These are phyloP conservation scores for Netelia inedita DNA, from an alignment of 2,888 invertebrate species.

Conservation along the genomic window DNA sequence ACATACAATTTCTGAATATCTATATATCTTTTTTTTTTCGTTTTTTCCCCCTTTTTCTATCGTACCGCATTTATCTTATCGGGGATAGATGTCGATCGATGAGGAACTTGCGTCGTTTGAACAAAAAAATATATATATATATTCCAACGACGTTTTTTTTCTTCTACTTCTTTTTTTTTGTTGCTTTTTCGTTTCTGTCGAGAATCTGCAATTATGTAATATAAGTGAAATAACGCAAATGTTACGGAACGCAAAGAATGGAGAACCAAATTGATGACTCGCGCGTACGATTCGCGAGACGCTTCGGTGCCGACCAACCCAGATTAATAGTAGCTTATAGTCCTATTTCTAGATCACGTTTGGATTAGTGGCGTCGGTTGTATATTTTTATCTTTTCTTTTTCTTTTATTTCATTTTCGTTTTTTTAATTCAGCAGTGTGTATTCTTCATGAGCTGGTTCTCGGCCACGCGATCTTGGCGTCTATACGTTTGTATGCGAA, in stretches of 20 bases:
- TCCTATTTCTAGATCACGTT: slow-evolving; percentile 72
- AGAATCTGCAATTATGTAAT: slow-evolving; percentile 14
- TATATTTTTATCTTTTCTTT: not conserved
- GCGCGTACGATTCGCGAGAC: slow-evolving; percentile 45
- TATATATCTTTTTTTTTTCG: slow-evolving; percentile 36
- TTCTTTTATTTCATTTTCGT: not conserved
- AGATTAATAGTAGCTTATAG: slow-evolving; percentile 68
- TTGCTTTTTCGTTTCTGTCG: slow-evolving; percentile 33
- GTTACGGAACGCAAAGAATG: slow-evolving; percentile 30
- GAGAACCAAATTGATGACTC: slow-evolving; percentile 58
- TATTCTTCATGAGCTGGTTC: slow-evolving; percentile 83
- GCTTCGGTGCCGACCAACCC: slow-evolving; percentile 67
- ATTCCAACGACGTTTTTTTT: slow-evolving; percentile 31
- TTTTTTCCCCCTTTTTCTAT: slow-evolving; percentile 14
- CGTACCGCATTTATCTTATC: slow-evolving; percentile 46
- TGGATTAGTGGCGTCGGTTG: slow-evolving; percentile 67
- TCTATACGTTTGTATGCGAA: slow-evolving; percentile 98
- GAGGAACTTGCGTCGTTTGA: slow-evolving; percentile 42
- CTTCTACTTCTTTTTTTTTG: slow-evolving; percentile 17
- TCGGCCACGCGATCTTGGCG: slow-evolving; percentile 99
- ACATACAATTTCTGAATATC: slow-evolving; percentile 61
- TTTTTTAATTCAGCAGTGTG: slow-evolving; percentile 11
- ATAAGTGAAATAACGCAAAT: slow-evolving; percentile 26
- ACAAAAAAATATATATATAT: slow-evolving; percentile 16
- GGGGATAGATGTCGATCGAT: slow-evolving; percentile 31